phyloP scores from a whole-genome alignment of 2,888 invertebrate genomes.

The Cataglyphis rosenhaueri region DNA sequence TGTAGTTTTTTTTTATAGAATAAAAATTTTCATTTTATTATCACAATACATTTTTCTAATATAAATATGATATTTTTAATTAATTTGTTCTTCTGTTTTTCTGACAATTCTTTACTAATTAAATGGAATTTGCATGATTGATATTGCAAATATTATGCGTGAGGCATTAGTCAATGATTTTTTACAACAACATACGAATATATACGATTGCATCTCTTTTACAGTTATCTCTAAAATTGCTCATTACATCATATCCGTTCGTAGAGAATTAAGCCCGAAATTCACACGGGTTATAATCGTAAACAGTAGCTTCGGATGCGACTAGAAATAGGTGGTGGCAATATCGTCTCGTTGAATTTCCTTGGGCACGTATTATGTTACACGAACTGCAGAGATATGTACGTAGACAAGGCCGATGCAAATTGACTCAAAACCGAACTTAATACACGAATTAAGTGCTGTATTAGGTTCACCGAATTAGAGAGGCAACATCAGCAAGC shows the following conservation, averaged over 20 bases:
- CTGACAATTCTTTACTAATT: neutral
- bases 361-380: conserved; percentile 51
- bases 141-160: neutral
- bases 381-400: neutral
- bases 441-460: conserved; percentile 1
- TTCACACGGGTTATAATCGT: conserved; percentile 73
- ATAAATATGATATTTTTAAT: neutral
- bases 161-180: conserved; percentile 37
- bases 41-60: neutral
- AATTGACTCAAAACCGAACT: conserved; percentile 42
- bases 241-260: conserved; percentile 42
- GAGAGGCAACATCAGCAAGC: conserved; percentile 1
- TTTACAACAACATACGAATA: neutral
- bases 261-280: conserved; percentile 66
- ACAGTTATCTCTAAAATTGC: conserved; percentile 52
- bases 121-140: neutral
- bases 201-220: conserved; percentile 64
- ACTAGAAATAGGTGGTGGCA: conserved; percentile 45
- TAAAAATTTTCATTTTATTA: neutral
- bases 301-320: conserved; percentile 64
- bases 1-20: neutral
- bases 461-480: neutral
- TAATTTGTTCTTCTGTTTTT: neutral
- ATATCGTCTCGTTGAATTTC: conserved; percentile 57
- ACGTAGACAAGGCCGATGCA: neutral